Percentiles rank a stretch among this genome's conserved stretches.
Conservation (phyloP, 2,888 invertebrate genomes). For the Polydrusus pterygomalis region DNA sequence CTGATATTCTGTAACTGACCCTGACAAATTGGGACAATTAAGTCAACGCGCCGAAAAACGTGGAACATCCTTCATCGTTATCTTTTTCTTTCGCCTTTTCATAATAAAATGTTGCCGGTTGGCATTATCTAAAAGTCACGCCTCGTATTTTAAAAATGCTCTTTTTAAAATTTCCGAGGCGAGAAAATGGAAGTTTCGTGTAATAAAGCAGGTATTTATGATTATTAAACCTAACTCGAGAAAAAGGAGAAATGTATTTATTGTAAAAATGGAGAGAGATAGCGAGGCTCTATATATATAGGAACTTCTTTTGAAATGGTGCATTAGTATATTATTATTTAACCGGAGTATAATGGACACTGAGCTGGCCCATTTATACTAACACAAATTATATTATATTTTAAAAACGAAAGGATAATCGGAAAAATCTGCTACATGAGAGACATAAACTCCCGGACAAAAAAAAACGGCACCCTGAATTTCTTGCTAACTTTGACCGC, state of each 20-base stretch:
- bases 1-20: conserved; percentile 23
- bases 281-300: not conserved
- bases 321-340: too few species aligned
- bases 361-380: not conserved
- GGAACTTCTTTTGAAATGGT: not conserved
- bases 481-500: too few species aligned
- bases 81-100: conserved; percentile 19
- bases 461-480: too few species aligned
- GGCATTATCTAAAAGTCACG: conserved; percentile 31
- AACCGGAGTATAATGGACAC: too few species aligned
- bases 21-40: conserved; percentile 27
- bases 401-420: too few species aligned
- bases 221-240: conserved; percentile 21
- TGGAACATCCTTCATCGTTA: conserved; percentile 28
- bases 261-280: conserved; percentile 6
- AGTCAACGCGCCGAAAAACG: conserved; percentile 25
- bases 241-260: conserved; percentile 20
- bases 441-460: too few species aligned
- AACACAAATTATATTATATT: too few species aligned
- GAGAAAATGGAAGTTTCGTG: conserved; percentile 29
- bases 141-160: conserved; percentile 30
- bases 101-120: conserved; percentile 26
- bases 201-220: conserved; percentile 32
- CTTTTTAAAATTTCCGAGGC: conserved; percentile 26
- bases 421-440: too few species aligned